phyloP scores from a whole-genome alignment of 1,140 invertebrate genomes.

The Hycleus phaleratus region DNA sequence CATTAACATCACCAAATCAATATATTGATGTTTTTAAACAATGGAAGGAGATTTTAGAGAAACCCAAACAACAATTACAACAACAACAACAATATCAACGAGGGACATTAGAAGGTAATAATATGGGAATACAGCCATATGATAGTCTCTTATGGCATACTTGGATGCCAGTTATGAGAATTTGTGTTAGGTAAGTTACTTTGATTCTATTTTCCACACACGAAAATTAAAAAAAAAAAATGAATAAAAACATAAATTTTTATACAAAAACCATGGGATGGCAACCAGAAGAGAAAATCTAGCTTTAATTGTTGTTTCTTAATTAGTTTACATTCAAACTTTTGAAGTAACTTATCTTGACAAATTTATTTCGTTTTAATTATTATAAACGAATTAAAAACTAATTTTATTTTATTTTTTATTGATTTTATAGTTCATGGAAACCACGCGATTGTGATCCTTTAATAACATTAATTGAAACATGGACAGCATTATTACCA shows the following conservation, averaged over 20 bases:
- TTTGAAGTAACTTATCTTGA: not conserved
- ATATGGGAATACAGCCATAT: slow-evolving; percentile 63
- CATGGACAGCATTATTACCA: slow-evolving; percentile 75
- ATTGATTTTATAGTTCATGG: slow-evolving; percentile 48
- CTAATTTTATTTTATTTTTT: not conserved
- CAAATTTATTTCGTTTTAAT: not conserved
- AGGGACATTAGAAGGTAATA: slow-evolving; percentile 41
- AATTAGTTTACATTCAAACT: no score
- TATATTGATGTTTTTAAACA: slow-evolving; percentile 60
- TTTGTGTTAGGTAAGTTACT: slow-evolving; percentile 54
- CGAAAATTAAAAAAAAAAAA: not conserved
- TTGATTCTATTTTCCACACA: not conserved
- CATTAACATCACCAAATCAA: slow-evolving; percentile 54
- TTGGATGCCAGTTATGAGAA: slow-evolving; percentile 76
- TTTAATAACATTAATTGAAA: slow-evolving; percentile 71
- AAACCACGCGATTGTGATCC: slow-evolving; percentile 63
- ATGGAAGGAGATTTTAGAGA: slow-evolving; percentile 63
- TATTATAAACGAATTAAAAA: not conserved
- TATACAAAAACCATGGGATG: no score
- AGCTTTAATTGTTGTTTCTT: no score
- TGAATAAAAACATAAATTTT: no score
- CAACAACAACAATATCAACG: slow-evolving; percentile 15
- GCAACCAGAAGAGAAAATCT: no score
- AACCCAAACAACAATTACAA: slow-evolving; percentile 21
- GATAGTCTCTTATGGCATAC: slow-evolving; percentile 80